Evolutionary conservation across 2,888 invertebrate species (phyloP), one percentile per base, ranked within the genome.

Genomic region (Galerucella calmariensis): DNA sequence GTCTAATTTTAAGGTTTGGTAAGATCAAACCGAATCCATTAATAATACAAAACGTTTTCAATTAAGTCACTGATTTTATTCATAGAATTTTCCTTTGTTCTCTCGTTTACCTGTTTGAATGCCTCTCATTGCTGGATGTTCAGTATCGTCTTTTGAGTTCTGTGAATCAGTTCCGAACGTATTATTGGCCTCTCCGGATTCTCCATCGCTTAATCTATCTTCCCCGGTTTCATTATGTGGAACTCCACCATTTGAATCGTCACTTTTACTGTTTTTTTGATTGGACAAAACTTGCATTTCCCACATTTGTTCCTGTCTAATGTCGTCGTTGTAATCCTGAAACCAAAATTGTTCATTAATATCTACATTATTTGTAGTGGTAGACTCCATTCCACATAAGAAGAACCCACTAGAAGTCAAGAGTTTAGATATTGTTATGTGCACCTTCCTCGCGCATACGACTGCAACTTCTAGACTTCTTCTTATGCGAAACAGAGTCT

Each of bases 251-350:
- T 68, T 71, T 44, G 74, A 61, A 58, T 84, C 84, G 24, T 82
- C 83, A 73, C 85, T 85, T 77, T 85, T 84, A 78, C 84, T 85
- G 75, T 85, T 86, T 78, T 85, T 87, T 81, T 89, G 89, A 76
- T 88, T 89, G 77, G 94, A 94, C 79, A 95, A 88, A 78, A 94
- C 94, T 89, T 95, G 95, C 83, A 83, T 83, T 76, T 79, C 96
- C 91, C 95, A 92, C 94, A 96, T 94, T 88, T 96, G 96, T 84
- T 96, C 95, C 87, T 96, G 95, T 82, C 96, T 90, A 82, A 96
- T 96, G 84, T 96, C 96, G 84, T 96, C 96, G 86, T 96, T 96
- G 90, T 95, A 95, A 87, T 96, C 96, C 94, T 96, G 89, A 59
- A 67, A 44, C 58, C 61, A 48, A 44, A 58, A 70, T 51, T n/a